phyloP scores from a whole-genome alignment of 1,140 invertebrate genomes.

The Drosophila melanogaster region Release_6_plus_ISO1_MT NT_033777.3:21236501-21237000 shows the following conservation, averaged over 20 bases:
- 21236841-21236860: slow-evolving; percentile 10
- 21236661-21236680: slow-evolving; percentile 7
- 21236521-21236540: no score
- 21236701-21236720: slow-evolving; percentile 18
- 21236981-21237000: slow-evolving; percentile 36
- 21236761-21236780: slow-evolving; percentile 3
- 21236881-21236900: slow-evolving; percentile 63
- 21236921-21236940: slow-evolving; percentile 14
- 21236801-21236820: slow-evolving; percentile 28
- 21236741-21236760: slow-evolving; percentile 6
- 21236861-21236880: slow-evolving; percentile 18
- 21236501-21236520: not conserved
- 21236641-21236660: slow-evolving; percentile 26
- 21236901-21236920: slow-evolving; percentile 9
- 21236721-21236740: slow-evolving; percentile 44
- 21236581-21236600: not conserved
- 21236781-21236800: slow-evolving; percentile 25
- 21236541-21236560: not conserved
- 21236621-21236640: slow-evolving; percentile 28
- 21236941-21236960: slow-evolving; percentile 17
- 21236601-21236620: slow-evolving; percentile 25
- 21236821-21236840: slow-evolving; percentile 35
- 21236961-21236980: slow-evolving; percentile 34
- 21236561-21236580: not conserved
- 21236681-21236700: slow-evolving; percentile 21